Conservation (phyloP, 2,888 invertebrate species). For the Chloroclystis v-ata region DNA sequence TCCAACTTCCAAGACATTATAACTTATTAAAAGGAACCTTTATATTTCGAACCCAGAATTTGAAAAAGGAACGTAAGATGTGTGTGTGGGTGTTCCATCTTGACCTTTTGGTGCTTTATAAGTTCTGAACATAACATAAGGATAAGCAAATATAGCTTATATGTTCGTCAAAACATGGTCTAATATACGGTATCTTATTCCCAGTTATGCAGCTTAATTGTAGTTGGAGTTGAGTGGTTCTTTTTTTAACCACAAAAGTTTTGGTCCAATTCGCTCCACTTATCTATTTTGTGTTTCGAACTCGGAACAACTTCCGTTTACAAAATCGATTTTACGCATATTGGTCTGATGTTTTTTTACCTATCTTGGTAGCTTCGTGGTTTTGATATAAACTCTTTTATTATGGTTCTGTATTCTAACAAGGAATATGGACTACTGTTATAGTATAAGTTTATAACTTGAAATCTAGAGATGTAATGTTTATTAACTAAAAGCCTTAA, state of each 20-base stretch:
- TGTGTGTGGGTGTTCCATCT: slow-evolving; percentile 7
- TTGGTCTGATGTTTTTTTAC: background rate
- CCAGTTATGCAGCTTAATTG: slow-evolving; percentile 5
- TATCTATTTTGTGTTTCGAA: slow-evolving; percentile 9
- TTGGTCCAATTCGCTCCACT: slow-evolving; percentile 13
- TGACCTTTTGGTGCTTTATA: slow-evolving; percentile 10
- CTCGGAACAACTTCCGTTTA: slow-evolving; percentile 3
- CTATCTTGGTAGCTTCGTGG: no score
- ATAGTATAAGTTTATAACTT: no score
- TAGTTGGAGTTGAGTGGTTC: slow-evolving; percentile 8
- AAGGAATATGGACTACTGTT: no score
- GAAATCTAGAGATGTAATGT: no score
- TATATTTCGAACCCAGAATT: slow-evolving; percentile 2
- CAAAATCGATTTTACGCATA: background rate
- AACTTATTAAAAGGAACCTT: slow-evolving; percentile 3
- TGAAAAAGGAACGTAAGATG: slow-evolving; percentile 6
- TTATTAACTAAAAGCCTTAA: no score
- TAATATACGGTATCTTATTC: slow-evolving; percentile 13
- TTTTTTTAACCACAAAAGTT: slow-evolving; percentile 8
- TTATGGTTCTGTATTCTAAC: no score
- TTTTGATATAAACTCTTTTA: no score
- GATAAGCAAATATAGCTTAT: background rate
- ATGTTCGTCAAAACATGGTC: slow-evolving; percentile 9
- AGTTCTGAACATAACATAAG: background rate
- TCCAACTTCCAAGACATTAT: background rate